These are phyloP conservation scores for Zaprionus ornatus DNA, from an alignment of 1,140 invertebrate species.

Conservation along the genomic window DNA sequence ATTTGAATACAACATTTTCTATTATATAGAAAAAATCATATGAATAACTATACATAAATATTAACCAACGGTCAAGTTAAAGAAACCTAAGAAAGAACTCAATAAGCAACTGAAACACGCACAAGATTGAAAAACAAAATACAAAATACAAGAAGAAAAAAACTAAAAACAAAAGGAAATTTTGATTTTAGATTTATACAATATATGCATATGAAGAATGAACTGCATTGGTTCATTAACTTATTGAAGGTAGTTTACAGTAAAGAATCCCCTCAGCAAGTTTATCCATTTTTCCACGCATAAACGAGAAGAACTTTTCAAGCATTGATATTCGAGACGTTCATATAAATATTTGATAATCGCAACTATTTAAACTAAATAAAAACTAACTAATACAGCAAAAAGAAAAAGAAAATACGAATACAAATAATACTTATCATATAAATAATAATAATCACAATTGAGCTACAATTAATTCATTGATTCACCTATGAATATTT, in stretches of 20 bases:
- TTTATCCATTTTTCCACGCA: constrained; percentile 37
- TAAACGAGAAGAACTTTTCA: constrained; percentile 22
- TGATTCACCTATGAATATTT: constrained; percentile 31
- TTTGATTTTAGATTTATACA: constrained; percentile 16
- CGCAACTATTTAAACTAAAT: constrained; percentile 11
- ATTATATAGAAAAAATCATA: constrained; percentile 57
- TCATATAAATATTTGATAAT: constrained; percentile 63
- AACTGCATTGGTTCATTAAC: constrained; percentile 24
- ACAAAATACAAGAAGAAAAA: constrained; percentile 21
- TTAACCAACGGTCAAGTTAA: background rate
- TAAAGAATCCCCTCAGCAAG: constrained; percentile 17
- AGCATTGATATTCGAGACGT: constrained; percentile 36
- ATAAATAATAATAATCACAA: constrained; percentile 56
- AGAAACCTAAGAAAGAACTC: constrained; percentile 22
- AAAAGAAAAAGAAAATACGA: constrained; percentile 1
- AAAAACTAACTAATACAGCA: constrained; percentile 3
- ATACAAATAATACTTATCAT: constrained; percentile 35
- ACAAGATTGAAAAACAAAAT: constrained; percentile 64
- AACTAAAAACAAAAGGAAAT: constrained; percentile 7
- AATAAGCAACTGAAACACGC: constrained; percentile 62
- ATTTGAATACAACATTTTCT: constrained; percentile 54
- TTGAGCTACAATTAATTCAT: constrained; percentile 64
- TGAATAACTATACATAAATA: constrained; percentile 20
- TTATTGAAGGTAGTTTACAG: constrained; percentile 9
- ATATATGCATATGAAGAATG: constrained; percentile 38